Percentiles rank a stretch among this genome's conserved stretches.
These are phyloP conservation scores for Gibbula magus DNA, from an alignment of 2,888 invertebrate genomes.

Conservation along the genomic window DNA sequence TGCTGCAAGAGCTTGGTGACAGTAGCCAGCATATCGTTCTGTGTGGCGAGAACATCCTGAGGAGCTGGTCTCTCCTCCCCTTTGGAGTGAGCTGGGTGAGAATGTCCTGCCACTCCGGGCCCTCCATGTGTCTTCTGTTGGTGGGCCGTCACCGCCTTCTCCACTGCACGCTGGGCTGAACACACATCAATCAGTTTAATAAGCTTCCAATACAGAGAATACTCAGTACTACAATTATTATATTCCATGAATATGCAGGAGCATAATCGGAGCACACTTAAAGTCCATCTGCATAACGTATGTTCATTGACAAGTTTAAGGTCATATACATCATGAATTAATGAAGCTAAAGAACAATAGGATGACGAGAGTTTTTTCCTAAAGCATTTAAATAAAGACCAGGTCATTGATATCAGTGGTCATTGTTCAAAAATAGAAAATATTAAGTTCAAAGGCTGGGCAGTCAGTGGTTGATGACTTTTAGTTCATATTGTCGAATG, in stretches of 20 bases:
- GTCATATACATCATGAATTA: no score
- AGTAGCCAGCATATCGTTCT: slow-evolving; percentile 71
- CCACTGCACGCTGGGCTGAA: slow-evolving; percentile 68
- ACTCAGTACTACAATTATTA: neutral
- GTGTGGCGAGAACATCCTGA: slow-evolving; percentile 59
- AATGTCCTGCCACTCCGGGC: slow-evolving; percentile 8
- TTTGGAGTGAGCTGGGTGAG: slow-evolving; percentile 15
- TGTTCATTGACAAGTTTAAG: no score
- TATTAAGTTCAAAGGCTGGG: no score
- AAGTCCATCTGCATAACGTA: no score
- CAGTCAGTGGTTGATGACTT: no score
- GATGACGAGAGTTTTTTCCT: no score
- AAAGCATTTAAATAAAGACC: no score
- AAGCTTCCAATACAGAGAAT: neutral
- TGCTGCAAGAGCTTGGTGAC: slow-evolving; percentile 72
- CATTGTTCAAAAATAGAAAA: no score
- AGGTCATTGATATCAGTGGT: no score
- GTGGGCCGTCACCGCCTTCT: slow-evolving; percentile 53
- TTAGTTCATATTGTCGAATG: no score
- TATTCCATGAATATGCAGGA: neutral
- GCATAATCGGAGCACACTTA: neutral
- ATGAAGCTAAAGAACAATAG: no score
- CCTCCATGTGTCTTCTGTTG: slow-evolving; percentile 35
- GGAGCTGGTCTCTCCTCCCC: slow-evolving; percentile 38
- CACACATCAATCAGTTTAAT: neutral